Evolutionary conservation across 2,888 invertebrate species (phyloP).

Genomic region (Eupithecia subumbrata): DNA sequence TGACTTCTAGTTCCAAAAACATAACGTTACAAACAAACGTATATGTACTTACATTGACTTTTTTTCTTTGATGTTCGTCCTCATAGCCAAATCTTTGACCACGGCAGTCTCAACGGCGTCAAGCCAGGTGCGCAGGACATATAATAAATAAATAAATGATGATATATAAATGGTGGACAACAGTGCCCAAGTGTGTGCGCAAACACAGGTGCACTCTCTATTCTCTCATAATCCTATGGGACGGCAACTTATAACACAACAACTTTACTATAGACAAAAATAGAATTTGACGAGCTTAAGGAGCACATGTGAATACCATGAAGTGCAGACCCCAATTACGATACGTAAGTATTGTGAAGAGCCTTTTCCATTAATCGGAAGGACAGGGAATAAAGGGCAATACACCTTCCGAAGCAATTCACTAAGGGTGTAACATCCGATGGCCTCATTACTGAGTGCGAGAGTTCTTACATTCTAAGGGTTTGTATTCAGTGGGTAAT

Average conservation of each 20-base stretch:
- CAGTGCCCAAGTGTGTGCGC: no score
- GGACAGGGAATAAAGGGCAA: conserved; percentile 11
- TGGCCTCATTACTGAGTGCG: neutral
- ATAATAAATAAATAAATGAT: no score
- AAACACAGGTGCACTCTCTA: no score
- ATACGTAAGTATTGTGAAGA: conserved; percentile 52
- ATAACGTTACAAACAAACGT: neutral
- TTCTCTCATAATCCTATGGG: no score
- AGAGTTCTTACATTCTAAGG: neutral
- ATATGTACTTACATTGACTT: neutral
- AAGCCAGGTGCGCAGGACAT: no score
- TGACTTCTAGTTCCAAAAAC: neutral
- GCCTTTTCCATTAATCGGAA: conserved; percentile 46
- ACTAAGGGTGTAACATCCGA: conserved; percentile 9
- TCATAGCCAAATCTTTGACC: no score
- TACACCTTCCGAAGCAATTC: conserved; percentile 8
- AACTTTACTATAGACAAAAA: neutral
- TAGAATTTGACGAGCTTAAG: neutral
- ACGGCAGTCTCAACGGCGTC: no score
- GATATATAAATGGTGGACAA: no score
- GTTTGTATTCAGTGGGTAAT: neutral
- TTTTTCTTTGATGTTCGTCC: neutral
- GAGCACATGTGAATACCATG: neutral
- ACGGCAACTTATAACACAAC: neutral
- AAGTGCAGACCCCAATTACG: conserved; percentile 54